These are phyloP conservation scores for Pygoscelis antarcticus DNA, from an alignment of 2,113 vertebrate species.

Conservation along the genomic window DNA sequence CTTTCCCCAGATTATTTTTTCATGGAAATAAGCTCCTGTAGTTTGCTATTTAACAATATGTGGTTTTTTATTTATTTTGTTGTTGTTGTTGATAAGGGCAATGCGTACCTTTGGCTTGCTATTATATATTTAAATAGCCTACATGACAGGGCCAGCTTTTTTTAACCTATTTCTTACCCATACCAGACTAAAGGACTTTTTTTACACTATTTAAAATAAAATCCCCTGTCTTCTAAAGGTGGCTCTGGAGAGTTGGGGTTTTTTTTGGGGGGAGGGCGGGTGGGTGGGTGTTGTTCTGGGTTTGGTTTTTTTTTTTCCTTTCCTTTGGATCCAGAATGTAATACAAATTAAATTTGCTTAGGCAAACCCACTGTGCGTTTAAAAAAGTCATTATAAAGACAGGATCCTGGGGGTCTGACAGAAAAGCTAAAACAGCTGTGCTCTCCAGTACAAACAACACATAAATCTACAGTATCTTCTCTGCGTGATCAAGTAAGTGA, in stretches of 20 bases:
- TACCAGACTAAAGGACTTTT: background rate
- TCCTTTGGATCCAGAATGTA: background rate
- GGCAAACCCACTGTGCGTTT: background rate
- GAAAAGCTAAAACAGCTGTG: conserved; percentile 51
- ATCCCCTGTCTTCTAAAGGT: background rate
- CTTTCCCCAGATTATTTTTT: background rate
- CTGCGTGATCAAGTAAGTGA: conserved; percentile 7
- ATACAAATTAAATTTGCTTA: conserved; percentile 9
- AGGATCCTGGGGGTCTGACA: conserved; percentile 30
- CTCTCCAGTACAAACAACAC: conserved; percentile 14
- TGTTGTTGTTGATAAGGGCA: background rate
- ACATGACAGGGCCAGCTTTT: background rate
- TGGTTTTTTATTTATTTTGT: background rate
- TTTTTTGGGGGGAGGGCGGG: rapidly evolving
- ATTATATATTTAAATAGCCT: background rate
- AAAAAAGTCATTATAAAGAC: background rate
- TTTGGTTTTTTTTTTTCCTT: background rate
- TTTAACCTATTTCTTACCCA: background rate
- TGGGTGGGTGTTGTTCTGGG: background rate
- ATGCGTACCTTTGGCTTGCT: background rate
- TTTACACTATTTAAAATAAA: background rate
- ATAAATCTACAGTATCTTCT: conserved; percentile 39
- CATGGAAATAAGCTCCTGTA: background rate
- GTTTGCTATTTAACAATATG: background rate
- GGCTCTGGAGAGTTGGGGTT: background rate